phyloP scores from a whole-genome alignment of 2,797 vertebrate genomes.

The Peromyscus nudipes region DNA sequence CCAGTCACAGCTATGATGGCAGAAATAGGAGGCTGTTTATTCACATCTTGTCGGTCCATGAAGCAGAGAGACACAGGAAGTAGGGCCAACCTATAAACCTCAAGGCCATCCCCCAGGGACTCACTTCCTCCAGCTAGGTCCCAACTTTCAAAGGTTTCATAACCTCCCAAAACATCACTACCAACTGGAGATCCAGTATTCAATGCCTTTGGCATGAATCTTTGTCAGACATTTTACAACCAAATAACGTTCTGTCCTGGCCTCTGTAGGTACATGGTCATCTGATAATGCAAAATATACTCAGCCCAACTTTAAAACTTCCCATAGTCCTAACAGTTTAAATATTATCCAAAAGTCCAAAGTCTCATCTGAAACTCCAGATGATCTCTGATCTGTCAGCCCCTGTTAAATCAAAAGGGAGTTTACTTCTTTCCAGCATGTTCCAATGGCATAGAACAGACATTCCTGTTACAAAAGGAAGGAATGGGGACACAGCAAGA shows the following conservation, averaged over 20 bases:
- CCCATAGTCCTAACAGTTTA: neutral
- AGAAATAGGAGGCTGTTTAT: neutral
- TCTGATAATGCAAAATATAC: neutral
- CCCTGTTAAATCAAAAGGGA: neutral
- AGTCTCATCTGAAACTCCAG: neutral
- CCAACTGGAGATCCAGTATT: neutral
- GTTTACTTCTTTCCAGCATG: neutral
- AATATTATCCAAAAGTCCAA: neutral
- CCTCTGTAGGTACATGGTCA: neutral
- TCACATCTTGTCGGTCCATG: neutral
- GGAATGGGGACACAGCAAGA: too few species aligned
- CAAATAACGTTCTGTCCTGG: neutral
- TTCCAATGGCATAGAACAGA: neutral
- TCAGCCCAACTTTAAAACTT: neutral
- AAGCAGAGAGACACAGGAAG: neutral
- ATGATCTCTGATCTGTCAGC: neutral
- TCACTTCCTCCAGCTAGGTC: neutral
- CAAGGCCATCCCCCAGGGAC: neutral
- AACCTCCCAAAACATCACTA: neutral
- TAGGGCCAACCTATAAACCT: neutral
- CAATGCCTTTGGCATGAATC: neutral
- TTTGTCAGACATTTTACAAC: neutral
- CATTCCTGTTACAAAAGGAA: neutral
- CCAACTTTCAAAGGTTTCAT: neutral
- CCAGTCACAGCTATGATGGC: neutral